phyloP scores from a whole-genome alignment of 1,140 invertebrate species.

The Portunus trituberculatus region DNA sequence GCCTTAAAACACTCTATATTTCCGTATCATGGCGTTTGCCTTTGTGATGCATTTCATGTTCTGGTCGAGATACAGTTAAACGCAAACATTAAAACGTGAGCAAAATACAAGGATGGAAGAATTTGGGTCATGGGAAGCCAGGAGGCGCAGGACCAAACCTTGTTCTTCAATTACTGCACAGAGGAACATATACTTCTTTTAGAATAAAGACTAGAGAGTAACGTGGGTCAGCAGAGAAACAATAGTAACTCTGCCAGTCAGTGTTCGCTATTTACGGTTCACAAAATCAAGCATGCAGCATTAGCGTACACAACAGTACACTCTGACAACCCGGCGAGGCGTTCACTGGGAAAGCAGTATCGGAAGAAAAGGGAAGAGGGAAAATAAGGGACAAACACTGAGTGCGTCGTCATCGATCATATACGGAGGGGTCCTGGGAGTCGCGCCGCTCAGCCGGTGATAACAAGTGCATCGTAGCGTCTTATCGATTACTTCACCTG shows the following conservation, averaged over 20 bases:
- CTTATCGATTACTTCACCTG: slow-evolving; percentile 22
- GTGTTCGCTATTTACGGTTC: not conserved
- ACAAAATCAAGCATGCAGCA: not conserved
- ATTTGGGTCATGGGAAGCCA: not conserved
- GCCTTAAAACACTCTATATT: not conserved
- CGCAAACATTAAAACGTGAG: not conserved
- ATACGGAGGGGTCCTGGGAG: not conserved
- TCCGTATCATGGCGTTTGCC: not conserved
- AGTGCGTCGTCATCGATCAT: not conserved
- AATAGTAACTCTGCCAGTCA: not conserved
- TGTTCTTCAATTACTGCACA: not conserved
- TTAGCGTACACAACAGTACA: not conserved
- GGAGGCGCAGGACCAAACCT: not conserved
- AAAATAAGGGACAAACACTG: not conserved
- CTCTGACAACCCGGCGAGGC: not conserved
- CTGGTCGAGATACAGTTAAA: not conserved
- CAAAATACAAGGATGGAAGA: not conserved
- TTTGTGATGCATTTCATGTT: not conserved
- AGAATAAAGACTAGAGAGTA: not conserved
- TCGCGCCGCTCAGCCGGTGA: slow-evolving; percentile 2
- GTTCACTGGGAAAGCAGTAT: not conserved
- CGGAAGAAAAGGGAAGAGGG: not conserved
- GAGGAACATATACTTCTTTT: slow-evolving; percentile 4
- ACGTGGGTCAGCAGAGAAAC: not conserved
- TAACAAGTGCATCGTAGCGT: slow-evolving; percentile 21